phyloP scores from a whole-genome alignment of 2,113 vertebrate species.

The Sebastes fasciatus region DNA sequence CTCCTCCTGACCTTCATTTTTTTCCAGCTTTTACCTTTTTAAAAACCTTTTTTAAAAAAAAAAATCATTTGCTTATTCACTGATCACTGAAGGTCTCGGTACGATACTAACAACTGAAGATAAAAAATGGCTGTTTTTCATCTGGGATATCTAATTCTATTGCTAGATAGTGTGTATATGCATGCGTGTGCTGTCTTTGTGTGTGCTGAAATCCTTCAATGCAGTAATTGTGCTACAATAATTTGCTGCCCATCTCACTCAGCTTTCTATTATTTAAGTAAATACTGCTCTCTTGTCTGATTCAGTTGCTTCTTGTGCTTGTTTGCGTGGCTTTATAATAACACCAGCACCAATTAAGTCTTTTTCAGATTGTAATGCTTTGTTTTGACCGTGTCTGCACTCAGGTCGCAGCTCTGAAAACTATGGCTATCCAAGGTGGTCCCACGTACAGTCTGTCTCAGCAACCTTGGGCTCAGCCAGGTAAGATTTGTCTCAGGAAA shows the following conservation, averaged over 20 bases:
- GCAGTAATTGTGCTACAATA: constrained; percentile 11
- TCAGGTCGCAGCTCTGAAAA: constrained; percentile 93
- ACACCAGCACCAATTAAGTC: constrained; percentile 6
- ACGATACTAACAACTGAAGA: constrained; percentile 22
- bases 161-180: not conserved
- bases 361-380: constrained; percentile 15
- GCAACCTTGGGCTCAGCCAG: constrained; percentile 98
- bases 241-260: not conserved
- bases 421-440: constrained; percentile 94
- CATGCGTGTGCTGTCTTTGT: not conserved
- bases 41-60: constrained; percentile 15
- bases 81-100: constrained; percentile 43
- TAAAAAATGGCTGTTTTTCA: constrained; percentile 21
- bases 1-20: constrained; percentile 67
- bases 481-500: constrained; percentile 81
- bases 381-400: constrained; percentile 42
- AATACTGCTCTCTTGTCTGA: constrained; percentile 16
- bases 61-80: constrained; percentile 53
- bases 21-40: constrained; percentile 42
- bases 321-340: constrained; percentile 13
- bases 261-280: constrained; percentile 10
- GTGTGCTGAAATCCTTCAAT: constrained; percentile 18
- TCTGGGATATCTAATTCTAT: constrained; percentile 5
- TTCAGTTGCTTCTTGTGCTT: constrained; percentile 27
- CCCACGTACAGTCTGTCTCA: constrained; percentile 93